These are phyloP conservation scores for Callyntrura guangdongensis DNA, from an alignment of 2,888 invertebrate genomes.

Conservation along the genomic window DNA sequence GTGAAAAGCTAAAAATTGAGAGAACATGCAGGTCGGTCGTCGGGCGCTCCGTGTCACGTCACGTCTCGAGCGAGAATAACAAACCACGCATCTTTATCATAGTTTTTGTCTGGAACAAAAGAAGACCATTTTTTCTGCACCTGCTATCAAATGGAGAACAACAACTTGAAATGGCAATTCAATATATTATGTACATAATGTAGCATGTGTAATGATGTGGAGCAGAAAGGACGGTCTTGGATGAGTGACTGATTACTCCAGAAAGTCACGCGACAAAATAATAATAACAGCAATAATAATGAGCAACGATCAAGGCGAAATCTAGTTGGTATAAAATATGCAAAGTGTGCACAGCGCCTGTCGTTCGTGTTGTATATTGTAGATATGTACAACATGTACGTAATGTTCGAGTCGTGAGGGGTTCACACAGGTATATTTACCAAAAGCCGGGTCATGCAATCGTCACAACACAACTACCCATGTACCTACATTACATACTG, in stretches of 20 bases:
- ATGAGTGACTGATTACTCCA: conserved; percentile 75
- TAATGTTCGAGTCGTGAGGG: conserved; percentile 12
- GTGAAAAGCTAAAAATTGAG: conserved; percentile 27
- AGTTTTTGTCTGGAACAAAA: conserved; percentile 43
- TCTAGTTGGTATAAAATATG: conserved; percentile 69
- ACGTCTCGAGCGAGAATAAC: conserved; percentile 57
- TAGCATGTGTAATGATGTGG: conserved; percentile 32
- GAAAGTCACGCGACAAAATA: conserved; percentile 78
- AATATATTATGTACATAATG: not conserved
- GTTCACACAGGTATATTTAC: conserved; percentile 18
- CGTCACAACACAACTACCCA: too few relatives aligned
- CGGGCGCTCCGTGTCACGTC: conserved; percentile 63
- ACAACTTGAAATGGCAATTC: conserved; percentile 26
- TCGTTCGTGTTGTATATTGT: conserved; percentile 38
- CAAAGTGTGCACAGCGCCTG: conserved; percentile 73
- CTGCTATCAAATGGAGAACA: conserved; percentile 57
- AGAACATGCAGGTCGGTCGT: conserved; percentile 37
- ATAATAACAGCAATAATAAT: conserved; percentile 56
- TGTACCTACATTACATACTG: too few relatives aligned
- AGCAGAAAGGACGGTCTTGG: conserved; percentile 33
- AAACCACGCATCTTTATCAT: conserved; percentile 53
- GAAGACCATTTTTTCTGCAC: conserved; percentile 61
- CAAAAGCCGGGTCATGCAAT: conserved; percentile 58
- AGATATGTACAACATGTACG: not conserved
- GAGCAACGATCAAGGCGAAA: conserved; percentile 30